Conservation (phyloP, 1,140 invertebrate genomes). For the Neotoxoptera formosana region DNA sequence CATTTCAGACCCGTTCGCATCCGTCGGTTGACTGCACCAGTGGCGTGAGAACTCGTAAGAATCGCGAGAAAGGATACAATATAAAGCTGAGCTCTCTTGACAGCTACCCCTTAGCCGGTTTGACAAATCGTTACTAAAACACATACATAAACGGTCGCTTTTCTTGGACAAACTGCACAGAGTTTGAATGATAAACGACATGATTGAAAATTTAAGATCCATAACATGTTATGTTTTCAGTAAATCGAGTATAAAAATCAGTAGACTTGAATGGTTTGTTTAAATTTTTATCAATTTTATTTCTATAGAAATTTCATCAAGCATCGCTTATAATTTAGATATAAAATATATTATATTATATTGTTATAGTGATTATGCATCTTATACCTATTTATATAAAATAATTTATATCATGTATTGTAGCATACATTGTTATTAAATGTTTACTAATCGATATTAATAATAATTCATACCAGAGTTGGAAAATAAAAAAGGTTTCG, state of each 20-base stretch:
- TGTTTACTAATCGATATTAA: not conserved
- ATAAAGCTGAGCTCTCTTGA: not conserved
- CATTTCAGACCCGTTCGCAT: not conserved
- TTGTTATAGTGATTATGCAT: not conserved
- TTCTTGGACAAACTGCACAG: not conserved
- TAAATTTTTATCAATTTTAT: not conserved
- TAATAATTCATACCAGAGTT: not conserved
- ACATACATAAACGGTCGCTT: not conserved
- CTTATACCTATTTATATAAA: not conserved
- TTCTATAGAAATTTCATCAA: not conserved
- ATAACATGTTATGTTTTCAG: not conserved
- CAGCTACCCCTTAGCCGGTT: not conserved
- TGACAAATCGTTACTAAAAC: conserved; percentile 13
- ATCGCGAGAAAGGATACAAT: not conserved
- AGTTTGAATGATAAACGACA: conserved; percentile 18
- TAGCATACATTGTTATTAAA: not conserved
- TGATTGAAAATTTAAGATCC: not conserved
- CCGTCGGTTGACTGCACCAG: not conserved
- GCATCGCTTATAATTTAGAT: not conserved
- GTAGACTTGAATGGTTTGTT: not conserved
- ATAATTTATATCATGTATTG: not conserved
- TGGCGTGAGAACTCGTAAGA: not conserved
- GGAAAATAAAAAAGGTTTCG: not conserved
- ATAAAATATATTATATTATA: not conserved
- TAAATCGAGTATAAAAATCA: not conserved